Conservation (phyloP, 2,113 vertebrate species). For the Coracopsis vasa region DNA sequence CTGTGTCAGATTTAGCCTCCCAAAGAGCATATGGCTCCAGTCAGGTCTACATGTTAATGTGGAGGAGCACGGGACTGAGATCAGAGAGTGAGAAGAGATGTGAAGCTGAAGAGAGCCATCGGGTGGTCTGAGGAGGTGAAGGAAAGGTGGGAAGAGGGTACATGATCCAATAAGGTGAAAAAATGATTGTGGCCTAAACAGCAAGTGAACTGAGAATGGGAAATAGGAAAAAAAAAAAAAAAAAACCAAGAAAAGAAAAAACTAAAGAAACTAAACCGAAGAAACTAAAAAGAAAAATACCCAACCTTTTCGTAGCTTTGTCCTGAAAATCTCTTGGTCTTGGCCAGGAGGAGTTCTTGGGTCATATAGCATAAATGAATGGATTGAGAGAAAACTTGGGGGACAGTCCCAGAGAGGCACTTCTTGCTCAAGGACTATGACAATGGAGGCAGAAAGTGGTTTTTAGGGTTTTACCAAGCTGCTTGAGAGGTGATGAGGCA, state of each 20-base stretch:
- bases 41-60: neutral
- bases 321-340: neutral
- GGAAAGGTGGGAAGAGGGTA: neutral
- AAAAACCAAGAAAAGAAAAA: no score
- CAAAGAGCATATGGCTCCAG: neutral
- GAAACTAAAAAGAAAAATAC: rapidly evolving
- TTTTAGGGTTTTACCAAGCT: neutral
- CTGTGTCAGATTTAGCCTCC: neutral
- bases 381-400: neutral
- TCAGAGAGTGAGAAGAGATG: rapidly evolving
- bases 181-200: neutral
- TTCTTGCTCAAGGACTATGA: neutral
- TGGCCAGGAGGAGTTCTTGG: neutral
- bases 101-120: neutral
- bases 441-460: neutral
- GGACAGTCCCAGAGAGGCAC: rapidly evolving
- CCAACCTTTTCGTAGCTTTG: neutral
- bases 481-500: neutral
- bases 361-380: neutral
- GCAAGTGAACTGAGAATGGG: neutral
- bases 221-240: neutral
- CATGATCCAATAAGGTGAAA: neutral
- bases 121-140: neutral
- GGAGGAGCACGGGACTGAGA: neutral
- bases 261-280: no score